A percentile compares a stretch with the other conserved stretches of the same genome.
Conservation (phyloP, 2,113 vertebrate genomes). For the Epinephelus fuscoguttatus region DNA sequence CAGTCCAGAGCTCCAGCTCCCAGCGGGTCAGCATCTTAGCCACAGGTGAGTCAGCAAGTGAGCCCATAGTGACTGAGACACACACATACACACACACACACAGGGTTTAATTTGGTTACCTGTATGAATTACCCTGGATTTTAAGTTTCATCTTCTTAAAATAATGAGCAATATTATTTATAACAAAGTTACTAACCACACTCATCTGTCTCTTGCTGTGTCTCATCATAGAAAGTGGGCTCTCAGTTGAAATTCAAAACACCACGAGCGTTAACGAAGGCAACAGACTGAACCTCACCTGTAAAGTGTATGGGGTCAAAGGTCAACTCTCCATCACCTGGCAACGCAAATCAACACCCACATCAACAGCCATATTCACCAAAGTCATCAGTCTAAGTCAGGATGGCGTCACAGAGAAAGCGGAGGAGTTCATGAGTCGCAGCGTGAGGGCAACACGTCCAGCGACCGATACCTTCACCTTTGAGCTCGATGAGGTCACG, state of each 20-base stretch:
- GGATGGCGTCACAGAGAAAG: slow-evolving; percentile 77
- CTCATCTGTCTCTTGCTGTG: slow-evolving; percentile 2
- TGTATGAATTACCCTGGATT: background rate
- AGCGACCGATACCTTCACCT: slow-evolving; percentile 69
- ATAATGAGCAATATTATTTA: too few relatives aligned
- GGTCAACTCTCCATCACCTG: slow-evolving; percentile 85
- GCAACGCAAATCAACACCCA: slow-evolving; percentile 76
- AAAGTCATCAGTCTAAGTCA: slow-evolving; percentile 79
- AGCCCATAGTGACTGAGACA: background rate
- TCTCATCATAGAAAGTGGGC: slow-evolving; percentile 77
- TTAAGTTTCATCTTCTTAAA: background rate
- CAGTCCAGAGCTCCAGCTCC: slow-evolving; percentile 61
- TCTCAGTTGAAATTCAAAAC: slow-evolving; percentile 74
- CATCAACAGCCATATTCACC: background rate
- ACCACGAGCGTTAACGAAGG: slow-evolving; percentile 66
- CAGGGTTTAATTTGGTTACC: background rate
- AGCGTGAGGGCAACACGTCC: slow-evolving; percentile 70
- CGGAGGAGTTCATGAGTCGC: slow-evolving; percentile 23
- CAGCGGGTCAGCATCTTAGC: slow-evolving; percentile 64
- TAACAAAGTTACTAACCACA: background rate
- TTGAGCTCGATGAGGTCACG: slow-evolving; percentile 81
- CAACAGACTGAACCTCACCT: slow-evolving; percentile 80
- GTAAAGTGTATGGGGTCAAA: slow-evolving; percentile 73
- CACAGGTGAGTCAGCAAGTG: slow-evolving; percentile 71
- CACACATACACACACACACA: background rate